Conservation (phyloP, 2,797 vertebrate species). For the Meriones psammophilus region DNA sequence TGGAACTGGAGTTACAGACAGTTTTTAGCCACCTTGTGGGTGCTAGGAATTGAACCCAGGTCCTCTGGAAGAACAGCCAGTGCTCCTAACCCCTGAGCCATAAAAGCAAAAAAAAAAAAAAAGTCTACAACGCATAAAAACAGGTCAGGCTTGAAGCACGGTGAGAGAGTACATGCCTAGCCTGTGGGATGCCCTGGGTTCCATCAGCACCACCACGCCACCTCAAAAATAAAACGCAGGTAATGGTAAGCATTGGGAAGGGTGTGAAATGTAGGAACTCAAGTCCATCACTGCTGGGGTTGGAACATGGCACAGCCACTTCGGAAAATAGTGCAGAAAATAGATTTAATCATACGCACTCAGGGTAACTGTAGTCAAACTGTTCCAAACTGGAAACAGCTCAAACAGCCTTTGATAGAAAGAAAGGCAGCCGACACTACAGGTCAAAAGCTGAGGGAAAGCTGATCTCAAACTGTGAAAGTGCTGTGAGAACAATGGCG, state of each 20-base stretch:
- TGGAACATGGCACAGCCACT: not conserved
- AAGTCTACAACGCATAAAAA: not conserved
- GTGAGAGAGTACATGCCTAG: not conserved
- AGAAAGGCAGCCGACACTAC: not conserved
- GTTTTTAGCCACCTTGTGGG: too few relatives aligned
- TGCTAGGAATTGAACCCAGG: too few relatives aligned
- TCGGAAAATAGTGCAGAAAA: not conserved
- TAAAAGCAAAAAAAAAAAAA: not conserved
- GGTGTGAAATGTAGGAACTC: not conserved
- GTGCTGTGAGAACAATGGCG: fast-evolving
- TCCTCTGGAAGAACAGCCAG: too few relatives aligned
- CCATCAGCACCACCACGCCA: not conserved
- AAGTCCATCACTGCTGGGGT: too few relatives aligned
- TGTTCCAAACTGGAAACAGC: not conserved
- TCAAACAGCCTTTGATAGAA: not conserved
- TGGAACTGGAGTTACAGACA: too few relatives aligned
- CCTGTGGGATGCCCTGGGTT: not conserved
- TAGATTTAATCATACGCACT: too few relatives aligned
- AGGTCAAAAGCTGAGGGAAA: not conserved
- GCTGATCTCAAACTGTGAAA: not conserved
- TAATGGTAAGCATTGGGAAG: not conserved
- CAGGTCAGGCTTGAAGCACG: too few relatives aligned
- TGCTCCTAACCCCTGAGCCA: too few relatives aligned
- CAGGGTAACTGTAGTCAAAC: not conserved
- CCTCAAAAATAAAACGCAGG: not conserved